phyloP scores from a whole-genome alignment of 2,797 vertebrate genomes.

The Hemitrygon akajei region DNA sequence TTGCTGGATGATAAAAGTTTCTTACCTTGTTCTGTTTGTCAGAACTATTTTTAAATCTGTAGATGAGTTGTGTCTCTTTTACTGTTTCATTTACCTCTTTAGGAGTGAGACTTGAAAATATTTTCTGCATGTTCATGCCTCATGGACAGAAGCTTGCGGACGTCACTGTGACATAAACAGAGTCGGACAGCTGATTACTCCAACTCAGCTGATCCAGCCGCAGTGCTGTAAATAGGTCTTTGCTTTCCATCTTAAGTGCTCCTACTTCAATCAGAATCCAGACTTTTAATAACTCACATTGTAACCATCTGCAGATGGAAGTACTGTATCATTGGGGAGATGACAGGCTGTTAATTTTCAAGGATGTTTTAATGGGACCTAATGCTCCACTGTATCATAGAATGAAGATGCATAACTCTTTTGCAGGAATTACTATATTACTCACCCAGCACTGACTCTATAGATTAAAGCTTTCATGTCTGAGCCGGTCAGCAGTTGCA shows the following conservation, averaged over 20 bases:
- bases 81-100: conserved; percentile 30
- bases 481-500: neutral
- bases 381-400: neutral
- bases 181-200: conserved; percentile 42
- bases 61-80: neutral
- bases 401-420: neutral
- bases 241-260: conserved; percentile 50
- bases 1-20: neutral
- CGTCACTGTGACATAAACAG: conserved; percentile 55
- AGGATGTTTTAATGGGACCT: neutral
- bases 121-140: conserved; percentile 28
- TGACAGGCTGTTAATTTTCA: neutral
- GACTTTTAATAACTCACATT: conserved; percentile 47
- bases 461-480: conserved; percentile 9
- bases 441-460: neutral
- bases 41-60: conserved; percentile 4
- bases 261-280: conserved; percentile 45
- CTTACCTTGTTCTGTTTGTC: conserved; percentile 17
- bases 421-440: neutral
- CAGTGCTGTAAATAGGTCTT: conserved; percentile 51
- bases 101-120: conserved; percentile 14
- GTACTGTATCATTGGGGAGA: neutral
- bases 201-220: conserved; percentile 38
- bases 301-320: neutral
- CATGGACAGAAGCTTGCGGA: conserved; percentile 37